A percentile compares a stretch with the other conserved stretches of the same genome.
phyloP scores from a whole-genome alignment of 1,140 invertebrate genomes.

The Drosophila arawakana region DNA sequence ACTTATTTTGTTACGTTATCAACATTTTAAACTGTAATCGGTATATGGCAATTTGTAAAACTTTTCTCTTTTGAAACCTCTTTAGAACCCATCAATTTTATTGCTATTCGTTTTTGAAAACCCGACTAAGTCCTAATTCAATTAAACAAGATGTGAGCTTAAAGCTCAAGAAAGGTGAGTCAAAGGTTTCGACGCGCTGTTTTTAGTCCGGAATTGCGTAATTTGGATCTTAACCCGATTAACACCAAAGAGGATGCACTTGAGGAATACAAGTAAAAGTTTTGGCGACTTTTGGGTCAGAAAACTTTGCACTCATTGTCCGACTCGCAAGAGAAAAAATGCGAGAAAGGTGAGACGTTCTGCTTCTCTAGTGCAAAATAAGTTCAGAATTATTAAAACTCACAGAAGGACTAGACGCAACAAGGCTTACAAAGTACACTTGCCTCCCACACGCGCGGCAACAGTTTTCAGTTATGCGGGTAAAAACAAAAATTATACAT shows the following conservation, averaged over 20 bases:
- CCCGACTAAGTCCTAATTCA: no score
- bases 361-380: constrained; percentile 72
- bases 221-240: constrained; percentile 70
- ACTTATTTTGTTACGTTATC: no score
- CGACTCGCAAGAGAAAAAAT: constrained; percentile 43
- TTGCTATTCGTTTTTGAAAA: no score
- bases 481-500: not conserved
- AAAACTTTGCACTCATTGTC: constrained; percentile 72
- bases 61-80: no score
- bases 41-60: no score
- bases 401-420: not conserved
- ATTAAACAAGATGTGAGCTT: no score
- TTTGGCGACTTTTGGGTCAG: constrained; percentile 63
- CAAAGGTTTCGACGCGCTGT: no score
- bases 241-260: constrained; percentile 58
- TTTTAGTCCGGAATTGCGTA: constrained; percentile 47
- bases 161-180: no score
- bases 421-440: no score
- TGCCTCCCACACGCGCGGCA: constrained; percentile 34
- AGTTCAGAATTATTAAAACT: constrained; percentile 79
- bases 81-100: no score
- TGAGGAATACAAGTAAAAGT: constrained; percentile 52
- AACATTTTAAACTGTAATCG: no score
- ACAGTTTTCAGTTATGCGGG: constrained; percentile 27
- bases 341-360: constrained; percentile 67